Evolutionary conservation across 2,888 invertebrate species (phyloP), one percentile per base, ranked within the genome.

Genomic region (Chalcosyrphus nemorum): DNA sequence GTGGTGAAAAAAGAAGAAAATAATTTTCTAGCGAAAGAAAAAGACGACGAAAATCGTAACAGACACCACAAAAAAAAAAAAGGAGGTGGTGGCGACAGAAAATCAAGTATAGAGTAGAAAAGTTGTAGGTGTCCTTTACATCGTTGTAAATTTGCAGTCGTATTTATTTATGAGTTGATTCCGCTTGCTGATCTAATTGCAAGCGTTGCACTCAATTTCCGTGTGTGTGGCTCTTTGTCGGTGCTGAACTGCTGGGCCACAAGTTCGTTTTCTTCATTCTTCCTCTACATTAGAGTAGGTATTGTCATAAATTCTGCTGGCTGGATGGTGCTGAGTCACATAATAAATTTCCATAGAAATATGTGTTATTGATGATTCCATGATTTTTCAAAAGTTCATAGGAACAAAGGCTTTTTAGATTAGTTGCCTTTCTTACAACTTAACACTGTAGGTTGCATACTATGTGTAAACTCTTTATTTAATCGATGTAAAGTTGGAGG

Each of bases 1-100:
- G 84, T 65, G 84, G 84, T 80, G 78, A 70, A 84, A 78, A 82
- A 63, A 56, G 38, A 57, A 77, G 35, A 57, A 68, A 72, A 68
- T 47, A 72, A n/a, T n/a, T n/a, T 61, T 45, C 38, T 21, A 52
- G 19, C 29, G 59, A 27, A 50, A 50, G 50, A 78, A 63, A 47
- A 61, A 50, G 52, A 63, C 41, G 35, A 29, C 35, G 43, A 56
- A 27, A 54, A n/a, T n/a, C n/a, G n/a, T n/a, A 52, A 56, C 66
- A 56, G 19, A 17, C 41, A 41, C n/a, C n/a, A n/a, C n/a, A n/a
- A n/a, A n/a, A n/a, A n/a, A n/a, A n/a, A n/a, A n/a, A n/a, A n/a
- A 68, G 71, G 72, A 71, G 71, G 52, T 65, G 81, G 76, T 45
- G 76, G 76, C 68, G 47, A 57, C 45, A 29, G 19, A 21, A 45